phyloP scores from a whole-genome alignment of 2,113 vertebrate genomes.

The Hymenochirus boettgeri region DNA sequence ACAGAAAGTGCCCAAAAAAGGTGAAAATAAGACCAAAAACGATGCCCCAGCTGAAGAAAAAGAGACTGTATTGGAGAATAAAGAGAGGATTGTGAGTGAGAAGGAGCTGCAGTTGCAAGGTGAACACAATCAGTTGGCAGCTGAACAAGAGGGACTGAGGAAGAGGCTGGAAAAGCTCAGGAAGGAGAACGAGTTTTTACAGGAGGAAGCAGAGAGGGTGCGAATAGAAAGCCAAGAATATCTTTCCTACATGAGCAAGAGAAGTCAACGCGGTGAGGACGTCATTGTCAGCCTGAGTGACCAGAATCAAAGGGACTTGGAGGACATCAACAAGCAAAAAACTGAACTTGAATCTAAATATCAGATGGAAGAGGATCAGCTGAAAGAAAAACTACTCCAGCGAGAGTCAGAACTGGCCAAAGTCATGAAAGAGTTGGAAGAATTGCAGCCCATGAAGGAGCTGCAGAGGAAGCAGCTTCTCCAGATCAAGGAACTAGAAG shows the following conservation, averaged over 20 bases:
- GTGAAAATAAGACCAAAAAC: neutral
- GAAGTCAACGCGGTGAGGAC: constrained; percentile 46
- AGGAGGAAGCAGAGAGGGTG: constrained; percentile 29
- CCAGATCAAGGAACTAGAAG: constrained; percentile 50
- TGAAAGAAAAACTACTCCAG: constrained; percentile 43
- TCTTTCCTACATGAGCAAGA: constrained; percentile 50
- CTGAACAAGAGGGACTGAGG: constrained; percentile 27
- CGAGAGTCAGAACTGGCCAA: constrained; percentile 27
- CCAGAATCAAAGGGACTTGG: constrained; percentile 44
- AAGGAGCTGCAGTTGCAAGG: neutral
- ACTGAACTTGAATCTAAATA: constrained; percentile 32
- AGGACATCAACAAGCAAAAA: constrained; percentile 44
- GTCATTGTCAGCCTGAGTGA: constrained; percentile 47
- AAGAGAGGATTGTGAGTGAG: neutral
- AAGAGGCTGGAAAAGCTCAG: constrained; percentile 11
- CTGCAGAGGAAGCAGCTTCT: constrained; percentile 52
- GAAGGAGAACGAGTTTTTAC: constrained; percentile 41
- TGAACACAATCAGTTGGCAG: constrained; percentile 26
- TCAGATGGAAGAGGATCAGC: neutral
- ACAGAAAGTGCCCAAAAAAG: neutral
- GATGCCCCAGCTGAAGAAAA: neutral
- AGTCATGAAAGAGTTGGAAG: constrained; percentile 34
- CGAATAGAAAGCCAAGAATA: constrained; percentile 48
- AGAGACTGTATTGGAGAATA: neutral
- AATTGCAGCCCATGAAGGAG: constrained; percentile 1